Evolutionary conservation across 2,888 invertebrate species (phyloP).

Genomic region (Labia minor): DNA sequence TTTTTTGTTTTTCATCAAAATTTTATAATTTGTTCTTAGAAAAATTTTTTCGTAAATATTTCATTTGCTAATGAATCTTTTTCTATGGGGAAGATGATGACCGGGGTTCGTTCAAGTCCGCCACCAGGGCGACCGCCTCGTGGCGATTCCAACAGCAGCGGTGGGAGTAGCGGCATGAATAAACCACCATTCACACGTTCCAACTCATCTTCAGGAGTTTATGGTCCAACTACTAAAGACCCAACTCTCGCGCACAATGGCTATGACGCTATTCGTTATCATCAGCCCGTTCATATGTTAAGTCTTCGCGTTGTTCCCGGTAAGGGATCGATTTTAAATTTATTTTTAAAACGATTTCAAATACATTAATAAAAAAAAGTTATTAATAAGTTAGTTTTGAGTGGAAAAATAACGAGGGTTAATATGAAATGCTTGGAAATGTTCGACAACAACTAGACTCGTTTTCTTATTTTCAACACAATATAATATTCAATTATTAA

Average conservation of each 20-base stretch:
- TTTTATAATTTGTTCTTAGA: too few species aligned
- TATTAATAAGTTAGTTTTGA: too few species aligned
- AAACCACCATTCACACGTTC: slow-evolving; percentile 22
- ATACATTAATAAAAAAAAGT: neutral
- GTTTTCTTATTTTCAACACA: too few species aligned
- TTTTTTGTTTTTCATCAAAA: too few species aligned
- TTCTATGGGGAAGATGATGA: slow-evolving; percentile 22
- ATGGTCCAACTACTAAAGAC: slow-evolving; percentile 16
- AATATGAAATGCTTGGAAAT: too few species aligned
- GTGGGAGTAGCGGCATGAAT: slow-evolving; percentile 21
- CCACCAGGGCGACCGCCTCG: slow-evolving; percentile 23
- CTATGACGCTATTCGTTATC: neutral
- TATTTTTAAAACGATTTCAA: neutral
- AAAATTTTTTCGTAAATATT: too few species aligned
- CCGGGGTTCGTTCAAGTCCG: slow-evolving; percentile 24
- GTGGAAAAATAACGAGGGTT: too few species aligned
- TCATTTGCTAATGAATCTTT: too few species aligned
- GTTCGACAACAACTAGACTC: too few species aligned
- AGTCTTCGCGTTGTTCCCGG: neutral
- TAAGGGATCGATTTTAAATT: neutral
- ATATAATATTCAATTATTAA: too few species aligned
- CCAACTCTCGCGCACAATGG: slow-evolving; percentile 2
- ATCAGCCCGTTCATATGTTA: neutral
- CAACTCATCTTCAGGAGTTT: slow-evolving; percentile 20
- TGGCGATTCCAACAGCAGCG: neutral